Evolutionary conservation across 2,888 invertebrate species (phyloP).

Genomic region (Imbricaverruca yamaguchii): DNA sequence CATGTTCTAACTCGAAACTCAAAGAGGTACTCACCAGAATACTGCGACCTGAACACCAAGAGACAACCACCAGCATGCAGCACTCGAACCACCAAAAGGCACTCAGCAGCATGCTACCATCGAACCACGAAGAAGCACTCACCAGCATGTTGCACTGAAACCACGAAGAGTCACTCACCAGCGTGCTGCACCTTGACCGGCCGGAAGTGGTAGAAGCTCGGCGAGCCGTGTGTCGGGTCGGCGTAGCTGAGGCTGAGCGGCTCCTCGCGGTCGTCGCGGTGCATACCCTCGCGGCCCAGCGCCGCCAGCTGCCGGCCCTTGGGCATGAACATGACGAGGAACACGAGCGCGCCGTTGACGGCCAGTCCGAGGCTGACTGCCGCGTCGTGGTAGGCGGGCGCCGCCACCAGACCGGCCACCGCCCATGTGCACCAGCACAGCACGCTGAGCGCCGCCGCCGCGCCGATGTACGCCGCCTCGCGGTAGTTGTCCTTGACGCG

Average conservation of each 20-base stretch:
- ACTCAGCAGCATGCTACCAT: no score
- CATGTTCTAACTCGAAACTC: no score
- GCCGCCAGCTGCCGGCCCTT: conserved; percentile 83
- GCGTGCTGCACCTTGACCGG: conserved; percentile 18
- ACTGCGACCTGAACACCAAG: no score
- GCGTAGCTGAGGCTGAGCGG: conserved; percentile 56
- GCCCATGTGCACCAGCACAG: conserved; percentile 81
- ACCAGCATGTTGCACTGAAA: no score
- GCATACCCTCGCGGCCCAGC: conserved; percentile 72
- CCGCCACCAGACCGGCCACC: conserved; percentile 56
- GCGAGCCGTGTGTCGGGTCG: not conserved
- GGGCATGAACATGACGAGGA: conserved; percentile 86
- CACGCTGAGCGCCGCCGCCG: conserved; percentile 75
- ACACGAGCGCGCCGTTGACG: conserved; percentile 72
- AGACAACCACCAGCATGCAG: no score
- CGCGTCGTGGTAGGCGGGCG: conserved; percentile 38
- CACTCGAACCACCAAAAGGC: no score
- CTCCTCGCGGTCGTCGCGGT: conserved; percentile 54
- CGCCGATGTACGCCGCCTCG: conserved; percentile 84
- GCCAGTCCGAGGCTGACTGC: conserved; percentile 80
- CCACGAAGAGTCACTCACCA: not conserved
- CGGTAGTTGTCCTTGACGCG: conserved; percentile 88
- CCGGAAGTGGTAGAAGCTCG: conserved; percentile 17
- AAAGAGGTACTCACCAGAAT: no score
- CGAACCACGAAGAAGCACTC: no score